A percentile compares a stretch with the other conserved stretches of the same genome.
Evolutionary conservation across 64 coral and sea anemone species (phyloP).

Genomic region (Stichodactyla helianthus): DNA sequence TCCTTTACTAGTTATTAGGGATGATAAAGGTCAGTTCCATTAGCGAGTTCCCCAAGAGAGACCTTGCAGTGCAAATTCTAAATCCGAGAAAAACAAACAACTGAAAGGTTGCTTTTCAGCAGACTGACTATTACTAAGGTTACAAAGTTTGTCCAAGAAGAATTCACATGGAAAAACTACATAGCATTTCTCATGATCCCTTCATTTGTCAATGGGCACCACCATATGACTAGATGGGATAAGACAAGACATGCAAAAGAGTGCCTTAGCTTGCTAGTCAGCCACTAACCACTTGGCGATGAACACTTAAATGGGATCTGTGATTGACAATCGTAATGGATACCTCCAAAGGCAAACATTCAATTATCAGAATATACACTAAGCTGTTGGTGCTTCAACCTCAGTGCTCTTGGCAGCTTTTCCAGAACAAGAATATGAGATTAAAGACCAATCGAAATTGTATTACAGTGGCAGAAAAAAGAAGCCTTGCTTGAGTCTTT

Average conservation of each 20-base stretch:
- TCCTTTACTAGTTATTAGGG: neutral
- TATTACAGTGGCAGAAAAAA: neutral
- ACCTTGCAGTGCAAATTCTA: neutral
- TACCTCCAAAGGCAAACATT: slow-evolving; percentile 85
- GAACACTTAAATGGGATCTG: slow-evolving; percentile 81
- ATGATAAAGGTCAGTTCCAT: slow-evolving; percentile 9
- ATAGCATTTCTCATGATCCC: neutral
- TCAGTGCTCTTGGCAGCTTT: neutral
- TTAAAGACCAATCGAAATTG: neutral
- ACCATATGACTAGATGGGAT: slow-evolving; percentile 10
- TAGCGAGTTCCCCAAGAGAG: neutral
- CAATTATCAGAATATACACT: slow-evolving; percentile 82
- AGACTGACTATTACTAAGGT: slow-evolving; percentile 7
- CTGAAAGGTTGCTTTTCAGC: neutral
- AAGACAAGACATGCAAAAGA: slow-evolving; percentile 13
- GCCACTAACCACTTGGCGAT: slow-evolving; percentile 46
- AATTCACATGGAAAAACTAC: slow-evolving; percentile 1
- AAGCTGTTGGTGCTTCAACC: neutral
- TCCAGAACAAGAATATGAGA: neutral
- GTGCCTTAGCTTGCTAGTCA: slow-evolving; percentile 32
- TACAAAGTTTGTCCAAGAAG: slow-evolving; percentile 13
- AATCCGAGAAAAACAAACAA: neutral
- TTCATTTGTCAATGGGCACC: neutral
- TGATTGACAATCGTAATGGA: slow-evolving; percentile 96
- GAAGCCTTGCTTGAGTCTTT: slow-evolving; percentile 2